phyloP scores from a whole-genome alignment of 2,888 invertebrate genomes.

The Gymnoscelis rufifasciata region DNA sequence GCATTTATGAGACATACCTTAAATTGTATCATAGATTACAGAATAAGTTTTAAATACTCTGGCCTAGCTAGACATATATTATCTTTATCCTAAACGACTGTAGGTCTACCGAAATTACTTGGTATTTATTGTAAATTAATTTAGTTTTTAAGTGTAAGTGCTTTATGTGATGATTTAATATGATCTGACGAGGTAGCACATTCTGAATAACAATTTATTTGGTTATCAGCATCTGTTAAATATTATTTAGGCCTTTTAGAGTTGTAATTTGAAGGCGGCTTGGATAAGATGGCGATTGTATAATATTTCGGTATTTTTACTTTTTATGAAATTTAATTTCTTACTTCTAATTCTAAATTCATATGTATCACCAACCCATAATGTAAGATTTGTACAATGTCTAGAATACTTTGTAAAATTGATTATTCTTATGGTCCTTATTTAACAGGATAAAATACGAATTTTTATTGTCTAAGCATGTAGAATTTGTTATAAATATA shows the following conservation, averaged over 20 bases:
- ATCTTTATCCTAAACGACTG: background rate
- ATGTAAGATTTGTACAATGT: no score
- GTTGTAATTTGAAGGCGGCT: no score
- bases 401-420: background rate
- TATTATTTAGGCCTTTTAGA: constrained; percentile 1
- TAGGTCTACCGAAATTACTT: no score
- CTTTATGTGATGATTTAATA: constrained; percentile 13
- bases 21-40: background rate
- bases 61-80: constrained; percentile 17
- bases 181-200: constrained; percentile 17
- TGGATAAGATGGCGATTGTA: no score
- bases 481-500: no score
- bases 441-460: background rate
- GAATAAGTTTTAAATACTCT: constrained; percentile 2
- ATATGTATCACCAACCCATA: no score
- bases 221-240: background rate
- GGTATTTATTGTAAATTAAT: constrained; percentile 9
- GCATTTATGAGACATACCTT: background rate
- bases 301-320: no score
- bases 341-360: no score
- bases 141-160: constrained; percentile 12
- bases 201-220: constrained; percentile 9
- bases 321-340: no score
- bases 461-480: background rate
- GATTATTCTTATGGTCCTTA: background rate